Evolutionary conservation across 2,797 vertebrate species (phyloP), one percentile per base, ranked within the genome.

Genomic region (Antrozous pallidus): DNA sequence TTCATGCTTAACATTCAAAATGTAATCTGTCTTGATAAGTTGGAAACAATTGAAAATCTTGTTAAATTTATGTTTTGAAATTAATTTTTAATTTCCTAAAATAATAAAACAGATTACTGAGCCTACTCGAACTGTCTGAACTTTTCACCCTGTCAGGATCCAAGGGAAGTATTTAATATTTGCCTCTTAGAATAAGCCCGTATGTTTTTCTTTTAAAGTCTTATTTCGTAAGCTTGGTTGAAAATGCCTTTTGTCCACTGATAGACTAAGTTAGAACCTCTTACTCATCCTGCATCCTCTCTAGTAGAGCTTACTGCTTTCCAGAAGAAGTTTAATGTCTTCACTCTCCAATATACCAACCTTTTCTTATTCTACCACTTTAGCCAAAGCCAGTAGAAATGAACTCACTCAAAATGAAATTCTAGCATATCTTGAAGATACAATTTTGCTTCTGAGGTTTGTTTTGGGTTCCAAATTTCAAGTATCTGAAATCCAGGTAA

Each of bases 71-170:
- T 28, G 3, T 54, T 9, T 85, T 91, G 18, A 74, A 83, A 47
- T 86, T 28, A 75, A 78, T 74, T 65, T 51, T 45, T 67, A 36
- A 28, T 82, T 89, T 90, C n/a, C 13, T 93, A 22, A 86, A 73
- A 71, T 11, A 83, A 40, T 28, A 42, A 67, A 81, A 77, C 2
- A 38, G n/a, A 79, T 38, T 49, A 83, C 40, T 74, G 40, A 75
- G 47, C 3, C 3, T 67, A 36, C 38, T 45, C 42, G 24, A 63
- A 36, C 6, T 58, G 1, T 49, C 58, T 26, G 26, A 58, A 47
- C 10, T 61, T 85, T 83, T 84, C 20, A 58, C 24, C n/a, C 45
- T 36, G 10, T 80, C 42, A 81, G 67, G 24, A 71, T 33, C 8
- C 26, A 67, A 65, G 8, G 31, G 24, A n/a, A 86, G 51, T 77